Conservation (phyloP, 2,113 vertebrate species). For the Brachypodius melanocephalos region DNA sequence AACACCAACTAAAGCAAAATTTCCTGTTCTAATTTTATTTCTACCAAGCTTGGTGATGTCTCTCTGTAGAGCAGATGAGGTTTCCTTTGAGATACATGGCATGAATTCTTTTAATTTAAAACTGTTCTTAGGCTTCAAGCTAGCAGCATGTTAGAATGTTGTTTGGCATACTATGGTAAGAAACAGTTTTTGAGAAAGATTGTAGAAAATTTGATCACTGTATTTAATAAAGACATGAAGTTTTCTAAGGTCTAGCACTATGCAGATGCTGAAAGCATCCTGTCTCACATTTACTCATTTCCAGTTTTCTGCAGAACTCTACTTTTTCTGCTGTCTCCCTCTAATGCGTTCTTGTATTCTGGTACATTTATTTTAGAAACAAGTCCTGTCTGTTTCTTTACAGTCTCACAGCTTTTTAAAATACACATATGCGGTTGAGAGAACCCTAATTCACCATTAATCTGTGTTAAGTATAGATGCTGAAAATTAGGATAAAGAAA, state of each 20-base stretch:
- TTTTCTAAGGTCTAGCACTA: not conserved
- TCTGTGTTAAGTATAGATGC: not conserved
- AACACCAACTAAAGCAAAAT: not conserved
- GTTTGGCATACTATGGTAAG: not conserved
- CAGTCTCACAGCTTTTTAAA: not conserved
- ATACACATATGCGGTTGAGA: not conserved
- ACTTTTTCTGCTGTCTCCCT: not conserved
- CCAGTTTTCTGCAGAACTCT: not conserved
- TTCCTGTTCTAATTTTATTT: slow-evolving; percentile 1
- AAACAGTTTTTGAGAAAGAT: slow-evolving; percentile 10
- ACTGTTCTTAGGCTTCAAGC: not conserved
- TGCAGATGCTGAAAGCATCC: not conserved
- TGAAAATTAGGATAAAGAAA: not conserved
- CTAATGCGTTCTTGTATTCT: rapidly evolving
- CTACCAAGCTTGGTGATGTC: not conserved
- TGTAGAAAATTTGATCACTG: not conserved
- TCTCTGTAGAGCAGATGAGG: not conserved
- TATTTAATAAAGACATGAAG: not conserved
- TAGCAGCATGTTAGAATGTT: not conserved
- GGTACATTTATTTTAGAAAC: not conserved
- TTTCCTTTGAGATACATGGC: slow-evolving; percentile 1
- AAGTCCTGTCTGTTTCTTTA: not conserved
- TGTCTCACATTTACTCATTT: not conserved
- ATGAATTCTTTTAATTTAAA: slow-evolving; percentile 44
- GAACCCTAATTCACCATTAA: not conserved